Evolutionary conservation across 2,113 vertebrate species (phyloP).

Genomic region (Neodon shergylaensis): DNA sequence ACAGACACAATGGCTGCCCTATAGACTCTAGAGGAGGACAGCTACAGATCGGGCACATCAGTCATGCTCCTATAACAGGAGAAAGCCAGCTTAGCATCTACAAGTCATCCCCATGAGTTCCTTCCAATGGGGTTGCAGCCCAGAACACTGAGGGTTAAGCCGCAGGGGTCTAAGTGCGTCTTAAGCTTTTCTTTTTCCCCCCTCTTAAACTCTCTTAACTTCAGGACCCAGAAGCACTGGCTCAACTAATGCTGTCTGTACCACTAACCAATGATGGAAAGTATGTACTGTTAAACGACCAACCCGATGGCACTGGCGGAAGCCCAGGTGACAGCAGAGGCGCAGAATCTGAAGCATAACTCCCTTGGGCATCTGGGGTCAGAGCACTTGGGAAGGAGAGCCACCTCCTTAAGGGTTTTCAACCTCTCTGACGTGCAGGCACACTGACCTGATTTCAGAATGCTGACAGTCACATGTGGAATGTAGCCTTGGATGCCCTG

Average conservation of each 20-base stretch:
- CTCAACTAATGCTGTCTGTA: conserved; percentile 94
- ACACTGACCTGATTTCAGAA: conserved; percentile 37
- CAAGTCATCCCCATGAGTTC: background rate
- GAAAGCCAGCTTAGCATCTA: background rate
- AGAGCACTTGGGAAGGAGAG: conserved; percentile 63
- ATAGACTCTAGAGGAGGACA: background rate
- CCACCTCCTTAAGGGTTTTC: background rate
- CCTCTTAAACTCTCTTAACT: conserved; percentile 64
- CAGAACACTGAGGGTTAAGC: background rate
- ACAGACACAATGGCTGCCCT: background rate
- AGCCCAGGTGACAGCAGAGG: conserved; percentile 83
- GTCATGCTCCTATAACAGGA: background rate
- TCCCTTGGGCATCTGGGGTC: conserved; percentile 39
- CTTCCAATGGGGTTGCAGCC: background rate
- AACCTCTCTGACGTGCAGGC: conserved; percentile 56
- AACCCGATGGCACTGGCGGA: conserved; percentile 84
- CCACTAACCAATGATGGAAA: conserved; percentile 95
- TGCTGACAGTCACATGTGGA: conserved; percentile 58
- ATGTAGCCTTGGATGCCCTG: background rate
- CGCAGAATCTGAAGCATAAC: conserved; percentile 95
- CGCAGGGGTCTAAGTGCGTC: conserved; percentile 49
- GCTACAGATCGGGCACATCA: background rate
- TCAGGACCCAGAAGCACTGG: conserved; percentile 95
- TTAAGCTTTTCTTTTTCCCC: conserved; percentile 68
- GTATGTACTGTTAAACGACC: conserved; percentile 92